A percentile compares a stretch with the other conserved stretches of the same genome.
Conservation (phyloP, 2,113 vertebrate species). For the Mesoclemmys tuberculata region DNA sequence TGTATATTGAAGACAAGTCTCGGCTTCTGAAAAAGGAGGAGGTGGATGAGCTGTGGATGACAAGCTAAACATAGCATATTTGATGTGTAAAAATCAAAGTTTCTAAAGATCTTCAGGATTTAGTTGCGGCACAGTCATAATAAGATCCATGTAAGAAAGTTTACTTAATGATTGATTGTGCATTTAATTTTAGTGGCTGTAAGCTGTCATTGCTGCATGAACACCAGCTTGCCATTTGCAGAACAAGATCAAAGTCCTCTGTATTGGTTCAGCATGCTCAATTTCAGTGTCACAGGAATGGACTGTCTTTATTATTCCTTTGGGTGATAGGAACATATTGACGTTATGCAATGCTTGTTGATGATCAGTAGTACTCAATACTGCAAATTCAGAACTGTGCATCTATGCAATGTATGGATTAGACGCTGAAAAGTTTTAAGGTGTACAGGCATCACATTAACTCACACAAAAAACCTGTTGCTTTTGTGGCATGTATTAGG, state of each 20-base stretch:
- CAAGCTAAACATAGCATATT: constrained; percentile 10
- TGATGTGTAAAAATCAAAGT: constrained; percentile 19
- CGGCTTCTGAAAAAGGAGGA: neutral
- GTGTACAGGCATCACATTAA: neutral
- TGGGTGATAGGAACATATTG: neutral
- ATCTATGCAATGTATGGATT: neutral
- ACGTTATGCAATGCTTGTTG: neutral
- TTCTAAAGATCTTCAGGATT: neutral
- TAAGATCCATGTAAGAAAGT: neutral
- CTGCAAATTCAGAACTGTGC: neutral
- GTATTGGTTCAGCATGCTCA: neutral
- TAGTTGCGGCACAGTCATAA: neutral
- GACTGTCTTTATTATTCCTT: neutral
- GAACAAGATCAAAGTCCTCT: neutral
- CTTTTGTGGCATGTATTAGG: neutral
- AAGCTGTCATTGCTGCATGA: neutral
- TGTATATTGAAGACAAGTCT: neutral
- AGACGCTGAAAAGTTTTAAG: neutral
- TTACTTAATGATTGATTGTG: neutral
- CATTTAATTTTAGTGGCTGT: neutral
- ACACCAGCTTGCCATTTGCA: neutral
- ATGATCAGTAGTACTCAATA: neutral
- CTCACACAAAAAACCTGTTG: neutral
- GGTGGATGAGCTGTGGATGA: constrained; percentile 40
- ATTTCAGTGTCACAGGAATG: neutral